Evolutionary conservation across 2,113 vertebrate genomes (phyloP).

Genomic region (Edolisoma coerulescens): DNA sequence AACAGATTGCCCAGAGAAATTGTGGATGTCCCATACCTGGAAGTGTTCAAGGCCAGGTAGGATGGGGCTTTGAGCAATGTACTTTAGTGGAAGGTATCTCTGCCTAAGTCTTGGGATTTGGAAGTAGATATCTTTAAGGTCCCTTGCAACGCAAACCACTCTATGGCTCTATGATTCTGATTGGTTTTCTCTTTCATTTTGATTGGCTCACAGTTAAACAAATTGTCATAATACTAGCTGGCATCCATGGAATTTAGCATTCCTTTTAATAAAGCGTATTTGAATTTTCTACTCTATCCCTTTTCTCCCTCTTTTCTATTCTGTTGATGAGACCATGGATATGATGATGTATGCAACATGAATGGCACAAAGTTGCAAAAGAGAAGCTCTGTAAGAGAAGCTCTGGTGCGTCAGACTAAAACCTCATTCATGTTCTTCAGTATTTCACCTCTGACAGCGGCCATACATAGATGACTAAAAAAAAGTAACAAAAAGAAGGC

Average conservation of each 20-base stretch:
- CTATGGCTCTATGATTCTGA: neutral
- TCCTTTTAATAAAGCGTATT: neutral
- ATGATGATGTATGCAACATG: neutral
- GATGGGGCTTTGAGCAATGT: neutral
- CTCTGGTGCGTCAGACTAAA: neutral
- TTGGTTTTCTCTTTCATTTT: neutral
- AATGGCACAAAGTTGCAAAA: neutral
- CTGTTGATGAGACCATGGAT: neutral
- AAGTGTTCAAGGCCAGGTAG: neutral
- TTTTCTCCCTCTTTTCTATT: neutral
- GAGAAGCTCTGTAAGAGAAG: neutral
- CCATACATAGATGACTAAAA: neutral
- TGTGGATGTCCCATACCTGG: fast-evolving
- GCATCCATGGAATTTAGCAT: neutral
- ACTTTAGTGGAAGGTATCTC: neutral
- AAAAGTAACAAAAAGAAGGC: neutral
- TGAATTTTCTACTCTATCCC: neutral
- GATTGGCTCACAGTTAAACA: neutral
- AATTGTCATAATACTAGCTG: neutral
- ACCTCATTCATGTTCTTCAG: neutral
- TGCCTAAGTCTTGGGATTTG: neutral
- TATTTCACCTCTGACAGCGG: neutral
- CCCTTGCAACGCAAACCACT: neutral
- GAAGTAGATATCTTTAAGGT: neutral
- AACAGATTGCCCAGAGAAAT: neutral